Evolutionary conservation across 1,140 invertebrate genomes (phyloP), one percentile per base, ranked within the genome.

Genomic region (Drosophila santomea): DNA sequence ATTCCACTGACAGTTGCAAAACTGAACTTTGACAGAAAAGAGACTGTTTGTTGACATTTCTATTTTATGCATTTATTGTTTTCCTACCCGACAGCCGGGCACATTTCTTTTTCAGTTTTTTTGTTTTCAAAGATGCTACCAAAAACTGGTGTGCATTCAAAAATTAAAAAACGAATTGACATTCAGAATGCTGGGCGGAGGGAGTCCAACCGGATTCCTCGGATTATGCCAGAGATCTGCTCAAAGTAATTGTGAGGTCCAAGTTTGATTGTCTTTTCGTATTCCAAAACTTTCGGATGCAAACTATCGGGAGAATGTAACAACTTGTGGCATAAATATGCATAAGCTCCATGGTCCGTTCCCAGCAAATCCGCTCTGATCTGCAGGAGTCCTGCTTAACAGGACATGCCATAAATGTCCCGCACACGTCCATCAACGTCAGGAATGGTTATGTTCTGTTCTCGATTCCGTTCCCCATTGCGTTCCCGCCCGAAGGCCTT

Each of bases 251-350:
- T 78, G 74, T 56, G 36, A 73, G 59, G 38, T 35, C 36, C 32
- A 50, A 59, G 17, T 32, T 67, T 55, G 59, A 69, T 74, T 83
- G 74, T 54, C 61, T 36, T 41, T 83, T 76, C 80, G 80, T 75
- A 64, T 82, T 47, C 75, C 69, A 84, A 80, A 81, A 57, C 72
- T 75, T 75, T 85, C 45, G 67, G 51, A 66, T 66, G 61, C 47
- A 73, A 59, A 66, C 55, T 59, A 59, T 71, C 57, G 43, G 60
- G 43, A 69, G 45, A 73, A 63, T 62, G 62, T 79, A 80, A 69
- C 63, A 89, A 89, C 62, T 89, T 89, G 63, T 60, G 60, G 44
- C 62, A 80, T 88, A 69, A 88, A 88, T 88, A 88, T 88, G 84
- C 84, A 88, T 84, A 83, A 83, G 80, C 79, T 56, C 10, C 41